Percentiles rank a stretch among this genome's conserved stretches.
phyloP scores from a whole-genome alignment of 1,140 invertebrate genomes.

The Saccostrea glomerata region DNA sequence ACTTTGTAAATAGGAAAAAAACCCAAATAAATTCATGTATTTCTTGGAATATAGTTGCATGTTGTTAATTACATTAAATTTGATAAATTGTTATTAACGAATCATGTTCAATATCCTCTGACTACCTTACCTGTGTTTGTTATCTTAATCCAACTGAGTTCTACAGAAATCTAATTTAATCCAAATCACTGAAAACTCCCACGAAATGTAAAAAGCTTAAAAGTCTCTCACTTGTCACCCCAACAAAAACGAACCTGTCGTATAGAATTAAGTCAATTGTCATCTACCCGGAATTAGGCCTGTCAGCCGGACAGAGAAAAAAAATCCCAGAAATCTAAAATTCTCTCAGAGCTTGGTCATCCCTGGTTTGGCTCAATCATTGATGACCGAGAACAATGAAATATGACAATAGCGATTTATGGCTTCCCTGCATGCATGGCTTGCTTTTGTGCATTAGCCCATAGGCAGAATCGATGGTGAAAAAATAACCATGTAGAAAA shows the following conservation, averaged over 20 bases:
- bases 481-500: conserved; percentile 35
- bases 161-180: background rate
- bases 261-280: background rate
- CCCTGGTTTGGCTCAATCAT: background rate
- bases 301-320: background rate
- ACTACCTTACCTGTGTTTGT: conserved; percentile 1
- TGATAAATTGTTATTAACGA: background rate
- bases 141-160: background rate
- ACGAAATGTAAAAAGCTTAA: conserved; percentile 16
- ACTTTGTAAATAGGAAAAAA: no score
- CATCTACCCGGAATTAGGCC: background rate
- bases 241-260: background rate
- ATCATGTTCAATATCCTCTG: background rate
- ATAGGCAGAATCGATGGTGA: conserved; percentile 32
- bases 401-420: conserved; percentile 35
- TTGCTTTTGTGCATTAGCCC: conserved; percentile 37
- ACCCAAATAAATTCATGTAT: background rate
- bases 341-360: conserved; percentile 23
- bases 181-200: conserved; percentile 15
- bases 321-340: background rate
- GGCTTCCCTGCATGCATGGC: background rate
- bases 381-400: conserved; percentile 18
- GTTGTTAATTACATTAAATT: no score
- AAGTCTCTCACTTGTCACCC: background rate
- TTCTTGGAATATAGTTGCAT: background rate